Conservation (phyloP, 2,113 vertebrate genomes). For the Oceanites oceanicus region DNA sequence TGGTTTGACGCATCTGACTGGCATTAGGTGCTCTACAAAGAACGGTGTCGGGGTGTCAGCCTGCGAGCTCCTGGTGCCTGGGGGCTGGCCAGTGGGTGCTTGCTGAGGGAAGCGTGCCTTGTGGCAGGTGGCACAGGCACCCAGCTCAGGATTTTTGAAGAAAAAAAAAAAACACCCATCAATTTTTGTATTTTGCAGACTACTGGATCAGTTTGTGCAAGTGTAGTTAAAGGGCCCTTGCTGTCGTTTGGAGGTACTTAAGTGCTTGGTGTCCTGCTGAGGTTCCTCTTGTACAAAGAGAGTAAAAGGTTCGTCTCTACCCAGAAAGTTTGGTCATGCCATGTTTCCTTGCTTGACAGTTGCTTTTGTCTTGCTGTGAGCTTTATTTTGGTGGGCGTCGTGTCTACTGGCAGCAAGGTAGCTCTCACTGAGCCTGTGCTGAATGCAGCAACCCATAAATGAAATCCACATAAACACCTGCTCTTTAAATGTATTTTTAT, state of each 20-base stretch:
- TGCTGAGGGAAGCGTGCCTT: not conserved
- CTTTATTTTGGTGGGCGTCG: not conserved
- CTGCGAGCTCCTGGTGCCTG: fast-evolving
- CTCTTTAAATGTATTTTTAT: not conserved
- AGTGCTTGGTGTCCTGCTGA: not conserved
- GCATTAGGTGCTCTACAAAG: not conserved
- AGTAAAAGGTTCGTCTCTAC: not conserved
- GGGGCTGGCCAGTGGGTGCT: not conserved
- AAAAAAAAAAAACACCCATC: too few relatives aligned
- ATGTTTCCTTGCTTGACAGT: not conserved
- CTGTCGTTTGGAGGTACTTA: not conserved
- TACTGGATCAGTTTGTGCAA: not conserved
- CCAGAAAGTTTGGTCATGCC: not conserved
- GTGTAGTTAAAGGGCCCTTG: not conserved
- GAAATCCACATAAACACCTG: not conserved
- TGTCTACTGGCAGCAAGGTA: not conserved
- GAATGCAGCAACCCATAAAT: not conserved
- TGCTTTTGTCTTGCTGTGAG: not conserved
- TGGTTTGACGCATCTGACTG: not conserved
- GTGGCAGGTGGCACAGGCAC: not conserved
- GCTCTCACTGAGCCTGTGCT: not conserved
- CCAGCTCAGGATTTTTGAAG: not conserved
- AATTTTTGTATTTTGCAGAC: not conserved
- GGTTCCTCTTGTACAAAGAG: not conserved
- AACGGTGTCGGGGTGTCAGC: fast-evolving